Conservation (phyloP, 2,797 vertebrate species). For the Sebastes nivosus region DNA sequence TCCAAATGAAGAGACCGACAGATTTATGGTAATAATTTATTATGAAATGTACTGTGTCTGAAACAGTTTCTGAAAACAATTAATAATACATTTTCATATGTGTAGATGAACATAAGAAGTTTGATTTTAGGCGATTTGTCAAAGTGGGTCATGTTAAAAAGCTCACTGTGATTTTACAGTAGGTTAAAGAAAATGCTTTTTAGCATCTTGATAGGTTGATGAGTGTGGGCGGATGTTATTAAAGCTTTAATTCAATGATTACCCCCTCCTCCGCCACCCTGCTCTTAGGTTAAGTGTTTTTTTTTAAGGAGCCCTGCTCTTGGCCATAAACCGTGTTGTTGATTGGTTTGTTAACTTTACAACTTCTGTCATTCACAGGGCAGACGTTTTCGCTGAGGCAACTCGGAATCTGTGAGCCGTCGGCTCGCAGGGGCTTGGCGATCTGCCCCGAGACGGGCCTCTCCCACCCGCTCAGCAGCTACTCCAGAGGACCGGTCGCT, state of each 20-base stretch:
- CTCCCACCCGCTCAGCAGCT: conserved; percentile 90
- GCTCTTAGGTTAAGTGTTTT: conserved; percentile 53
- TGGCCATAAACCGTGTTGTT: conserved; percentile 62
- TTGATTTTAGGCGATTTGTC: not conserved
- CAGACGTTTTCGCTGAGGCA: conserved; percentile 98
- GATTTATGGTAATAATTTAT: conserved; percentile 23
- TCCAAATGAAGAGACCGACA: conserved; percentile 18
- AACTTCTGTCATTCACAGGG: conserved; percentile 82
- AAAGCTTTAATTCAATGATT: conserved; percentile 43
- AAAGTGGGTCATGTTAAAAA: conserved; percentile 3
- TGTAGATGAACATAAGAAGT: not conserved
- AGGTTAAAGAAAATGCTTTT: not conserved
- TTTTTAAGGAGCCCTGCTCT: conserved; percentile 31
- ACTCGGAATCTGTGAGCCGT: conserved; percentile 95
- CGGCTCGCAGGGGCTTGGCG: conserved; percentile 92
- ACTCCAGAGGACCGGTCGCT: conserved; percentile 89
- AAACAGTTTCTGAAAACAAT: not conserved
- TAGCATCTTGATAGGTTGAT: conserved; percentile 24
- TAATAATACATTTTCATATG: conserved; percentile 14
- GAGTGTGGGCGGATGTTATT: conserved; percentile 40
- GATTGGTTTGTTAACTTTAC: conserved; percentile 77
- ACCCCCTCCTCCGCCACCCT: conserved; percentile 11
- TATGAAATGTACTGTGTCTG: not conserved
- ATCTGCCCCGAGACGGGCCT: conserved; percentile 97
- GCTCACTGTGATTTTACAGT: not conserved